These are phyloP conservation scores for Gambusia holbrooki DNA, from an alignment of 2,113 vertebrate species.

Conservation along the genomic window DNA sequence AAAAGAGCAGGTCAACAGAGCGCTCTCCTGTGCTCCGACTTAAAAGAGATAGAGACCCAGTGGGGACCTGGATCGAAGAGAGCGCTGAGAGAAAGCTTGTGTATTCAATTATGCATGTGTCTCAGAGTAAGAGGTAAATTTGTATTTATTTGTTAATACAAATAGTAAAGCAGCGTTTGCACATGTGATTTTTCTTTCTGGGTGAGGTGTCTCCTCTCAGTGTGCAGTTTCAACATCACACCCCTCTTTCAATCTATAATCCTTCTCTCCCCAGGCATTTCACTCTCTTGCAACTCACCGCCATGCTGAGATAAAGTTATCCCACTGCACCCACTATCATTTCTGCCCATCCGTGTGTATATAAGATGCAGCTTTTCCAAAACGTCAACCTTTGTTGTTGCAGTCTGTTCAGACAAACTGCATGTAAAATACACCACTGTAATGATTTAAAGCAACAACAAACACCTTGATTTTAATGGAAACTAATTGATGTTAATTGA, in stretches of 20 bases:
- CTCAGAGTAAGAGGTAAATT: neutral
- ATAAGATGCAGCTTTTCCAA: neutral
- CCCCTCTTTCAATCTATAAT: slow-evolving; percentile 63
- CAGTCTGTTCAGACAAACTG: neutral
- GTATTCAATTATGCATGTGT: slow-evolving; percentile 9
- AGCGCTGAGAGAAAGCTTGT: neutral
- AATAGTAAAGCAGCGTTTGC: slow-evolving; percentile 14
- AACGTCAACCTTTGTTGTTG: slow-evolving; percentile 21
- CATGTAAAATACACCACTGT: neutral
- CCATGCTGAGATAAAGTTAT: slow-evolving; percentile 73
- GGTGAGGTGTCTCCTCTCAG: slow-evolving; percentile 55
- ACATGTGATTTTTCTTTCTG: slow-evolving; percentile 20
- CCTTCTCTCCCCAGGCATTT: slow-evolving; percentile 57
- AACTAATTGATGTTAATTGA: neutral
- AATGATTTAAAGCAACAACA: neutral
- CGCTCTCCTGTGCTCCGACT: neutral
- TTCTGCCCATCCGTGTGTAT: slow-evolving; percentile 28
- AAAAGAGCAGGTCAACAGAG: slow-evolving; percentile 1
- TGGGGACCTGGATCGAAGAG: slow-evolving; percentile 2
- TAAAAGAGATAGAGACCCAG: slow-evolving; percentile 15
- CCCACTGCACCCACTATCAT: slow-evolving; percentile 49
- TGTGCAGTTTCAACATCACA: slow-evolving; percentile 37
- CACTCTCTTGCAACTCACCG: slow-evolving; percentile 49
- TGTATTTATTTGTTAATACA: neutral
- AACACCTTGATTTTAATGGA: too few relatives aligned